phyloP scores from a whole-genome alignment of 2,888 invertebrate species.

The Dynastes grantii region DNA sequence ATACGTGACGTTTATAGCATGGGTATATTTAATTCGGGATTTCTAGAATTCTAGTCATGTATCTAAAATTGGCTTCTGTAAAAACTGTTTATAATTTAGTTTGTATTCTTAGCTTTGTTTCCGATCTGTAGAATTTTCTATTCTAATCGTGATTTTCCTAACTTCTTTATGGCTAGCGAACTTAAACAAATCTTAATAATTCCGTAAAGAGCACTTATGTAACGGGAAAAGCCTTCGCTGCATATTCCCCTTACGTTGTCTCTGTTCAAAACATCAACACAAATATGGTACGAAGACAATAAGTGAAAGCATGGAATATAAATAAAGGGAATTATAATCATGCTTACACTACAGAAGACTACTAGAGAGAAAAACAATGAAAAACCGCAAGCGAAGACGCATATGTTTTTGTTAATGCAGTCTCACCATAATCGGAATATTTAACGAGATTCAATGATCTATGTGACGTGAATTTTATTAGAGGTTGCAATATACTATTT shows the following conservation, averaged over 20 bases:
- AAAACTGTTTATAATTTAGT: too few species aligned
- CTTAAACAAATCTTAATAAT: background rate
- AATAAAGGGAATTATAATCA: conserved; percentile 6
- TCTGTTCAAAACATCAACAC: background rate
- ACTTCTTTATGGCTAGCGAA: too few species aligned
- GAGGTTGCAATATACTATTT: background rate
- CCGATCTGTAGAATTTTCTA: too few species aligned
- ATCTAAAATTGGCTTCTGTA: background rate
- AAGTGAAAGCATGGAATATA: background rate
- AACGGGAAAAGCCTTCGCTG: background rate
- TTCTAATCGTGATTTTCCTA: too few species aligned
- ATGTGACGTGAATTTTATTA: conserved; percentile 4
- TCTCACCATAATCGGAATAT: conserved; percentile 15
- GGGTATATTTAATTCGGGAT: background rate
- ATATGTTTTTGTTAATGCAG: conserved; percentile 6
- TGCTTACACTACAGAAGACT: background rate
- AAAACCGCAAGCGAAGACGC: conserved; percentile 24
- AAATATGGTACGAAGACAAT: conserved; percentile 4
- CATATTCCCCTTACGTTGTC: background rate
- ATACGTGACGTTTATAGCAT: conserved; percentile 10
- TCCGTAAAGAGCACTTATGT: background rate
- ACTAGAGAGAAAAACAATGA: background rate
- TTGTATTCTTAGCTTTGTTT: too few species aligned
- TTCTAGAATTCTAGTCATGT: background rate
- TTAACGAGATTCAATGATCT: background rate